These are phyloP conservation scores for Eurystomus glaucurus DNA, from an alignment of 2,797 vertebrate species.

Conservation along the genomic window DNA sequence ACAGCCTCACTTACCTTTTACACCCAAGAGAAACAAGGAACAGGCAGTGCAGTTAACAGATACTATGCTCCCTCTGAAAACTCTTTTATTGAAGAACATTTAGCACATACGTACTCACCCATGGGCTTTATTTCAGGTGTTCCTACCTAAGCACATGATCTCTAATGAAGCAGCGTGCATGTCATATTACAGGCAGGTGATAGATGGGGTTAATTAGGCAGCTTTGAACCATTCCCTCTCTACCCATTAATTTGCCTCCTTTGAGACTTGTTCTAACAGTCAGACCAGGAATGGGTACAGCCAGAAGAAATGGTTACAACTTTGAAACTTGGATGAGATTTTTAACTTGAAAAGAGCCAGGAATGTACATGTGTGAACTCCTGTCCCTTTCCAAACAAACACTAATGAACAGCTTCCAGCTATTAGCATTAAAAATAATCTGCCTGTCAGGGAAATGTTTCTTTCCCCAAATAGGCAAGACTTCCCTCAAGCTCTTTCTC, in stretches of 20 bases:
- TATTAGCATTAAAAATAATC: constrained; percentile 12
- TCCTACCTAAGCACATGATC: background rate
- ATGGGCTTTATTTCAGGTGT: background rate
- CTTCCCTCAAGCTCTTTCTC: background rate
- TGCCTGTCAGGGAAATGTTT: background rate
- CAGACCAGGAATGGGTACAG: background rate
- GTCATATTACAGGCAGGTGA: background rate
- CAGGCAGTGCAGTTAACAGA: background rate
- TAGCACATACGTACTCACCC: background rate
- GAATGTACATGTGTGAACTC: background rate
- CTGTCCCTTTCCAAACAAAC: background rate
- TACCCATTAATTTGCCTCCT: background rate
- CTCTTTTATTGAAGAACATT: background rate
- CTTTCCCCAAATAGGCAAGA: background rate
- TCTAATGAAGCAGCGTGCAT: background rate
- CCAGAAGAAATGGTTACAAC: background rate
- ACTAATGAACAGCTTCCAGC: constrained; percentile 9
- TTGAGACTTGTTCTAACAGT: constrained; percentile 5
- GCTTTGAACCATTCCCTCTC: constrained; percentile 2
- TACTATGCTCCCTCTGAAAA: background rate
- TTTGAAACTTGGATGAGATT: constrained; percentile 6
- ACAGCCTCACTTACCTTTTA: background rate
- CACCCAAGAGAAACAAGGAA: background rate
- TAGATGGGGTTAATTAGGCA: background rate
- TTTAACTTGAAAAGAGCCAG: constrained; percentile 19